Evolutionary conservation across 2,113 vertebrate genomes (phyloP).

Genomic region (Stegastes partitus): DNA sequence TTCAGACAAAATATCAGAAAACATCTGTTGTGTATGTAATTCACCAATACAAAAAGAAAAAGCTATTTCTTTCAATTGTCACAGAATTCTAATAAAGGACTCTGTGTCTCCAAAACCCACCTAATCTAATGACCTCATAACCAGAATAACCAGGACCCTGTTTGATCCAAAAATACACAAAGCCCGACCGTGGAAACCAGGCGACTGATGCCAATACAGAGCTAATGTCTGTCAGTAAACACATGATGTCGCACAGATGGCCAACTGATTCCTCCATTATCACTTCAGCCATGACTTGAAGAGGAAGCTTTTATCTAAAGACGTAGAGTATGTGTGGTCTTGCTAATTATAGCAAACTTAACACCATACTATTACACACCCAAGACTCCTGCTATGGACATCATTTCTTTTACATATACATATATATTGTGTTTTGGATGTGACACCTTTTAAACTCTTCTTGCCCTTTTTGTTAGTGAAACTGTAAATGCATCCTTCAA

Average conservation of each 20-base stretch:
- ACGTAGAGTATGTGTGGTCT: constrained; percentile 4
- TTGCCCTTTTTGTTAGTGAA: neutral
- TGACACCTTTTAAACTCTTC: neutral
- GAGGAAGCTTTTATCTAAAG: constrained; percentile 22
- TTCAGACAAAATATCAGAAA: too few species aligned
- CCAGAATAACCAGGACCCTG: neutral
- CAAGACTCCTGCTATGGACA: too few species aligned
- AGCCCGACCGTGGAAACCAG: neutral
- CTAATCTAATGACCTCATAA: neutral
- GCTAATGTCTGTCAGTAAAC: constrained; percentile 33
- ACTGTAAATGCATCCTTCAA: constrained; percentile 1
- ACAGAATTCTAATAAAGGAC: too few species aligned
- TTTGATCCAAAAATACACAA: constrained; percentile 12
- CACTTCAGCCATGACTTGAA: neutral
- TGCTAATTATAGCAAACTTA: neutral
- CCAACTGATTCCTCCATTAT: constrained; percentile 17
- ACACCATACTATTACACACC: neutral
- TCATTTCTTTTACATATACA: neutral
- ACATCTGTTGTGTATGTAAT: too few species aligned
- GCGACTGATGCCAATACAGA: neutral
- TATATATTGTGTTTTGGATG: neutral
- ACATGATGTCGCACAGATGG: neutral
- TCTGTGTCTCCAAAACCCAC: too few species aligned
- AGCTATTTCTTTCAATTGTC: too few species aligned
- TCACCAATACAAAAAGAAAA: too few species aligned